Percentiles rank a stretch among this genome's conserved stretches.
These are phyloP conservation scores for Misgurnus mizolepis DNA, from an alignment of 2,113 vertebrate species.

Conservation along the genomic window DNA sequence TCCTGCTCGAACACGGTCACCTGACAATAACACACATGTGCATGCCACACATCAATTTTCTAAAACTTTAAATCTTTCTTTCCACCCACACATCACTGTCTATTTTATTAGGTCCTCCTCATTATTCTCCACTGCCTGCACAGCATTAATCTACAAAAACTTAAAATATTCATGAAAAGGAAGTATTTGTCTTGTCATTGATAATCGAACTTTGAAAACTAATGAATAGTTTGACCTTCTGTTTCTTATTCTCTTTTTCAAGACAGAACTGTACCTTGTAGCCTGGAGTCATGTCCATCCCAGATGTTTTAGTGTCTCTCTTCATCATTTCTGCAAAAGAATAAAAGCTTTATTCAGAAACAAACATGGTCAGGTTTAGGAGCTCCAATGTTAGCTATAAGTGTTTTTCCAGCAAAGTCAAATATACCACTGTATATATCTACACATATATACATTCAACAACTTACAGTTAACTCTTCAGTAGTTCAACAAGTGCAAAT, in stretches of 20 bases:
- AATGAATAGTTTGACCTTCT: slow-evolving; percentile 3
- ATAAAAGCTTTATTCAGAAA: not conserved
- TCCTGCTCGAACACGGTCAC: slow-evolving; percentile 70
- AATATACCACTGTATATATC: too few relatives aligned
- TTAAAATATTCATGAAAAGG: not conserved
- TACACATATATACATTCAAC: too few relatives aligned
- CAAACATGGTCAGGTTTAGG: not conserved
- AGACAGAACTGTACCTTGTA: slow-evolving; percentile 60
- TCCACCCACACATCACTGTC: not conserved
- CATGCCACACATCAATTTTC: not conserved
- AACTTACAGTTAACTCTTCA: too few relatives aligned
- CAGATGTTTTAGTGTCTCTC: slow-evolving; percentile 55
- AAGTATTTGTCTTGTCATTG: slow-evolving; percentile 6
- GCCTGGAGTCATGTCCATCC: slow-evolving; percentile 63
- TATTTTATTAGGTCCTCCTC: not conserved
- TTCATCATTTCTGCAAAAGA: slow-evolving; percentile 57
- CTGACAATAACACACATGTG: slow-evolving; percentile 45
- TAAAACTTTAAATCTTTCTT: not conserved
- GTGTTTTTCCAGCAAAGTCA: too few relatives aligned
- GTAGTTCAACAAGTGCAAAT: too few relatives aligned
- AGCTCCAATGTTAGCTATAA: too few relatives aligned
- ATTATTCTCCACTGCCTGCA: not conserved
- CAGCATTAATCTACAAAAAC: not conserved
- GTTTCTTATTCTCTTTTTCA: not conserved
- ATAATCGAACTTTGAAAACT: slow-evolving; percentile 10